A percentile compares a stretch with the other conserved stretches of the same genome.
These are phyloP conservation scores for Porites cylindrica DNA, from an alignment of 92 coral and sea anemone species.

Conservation along the genomic window DNA sequence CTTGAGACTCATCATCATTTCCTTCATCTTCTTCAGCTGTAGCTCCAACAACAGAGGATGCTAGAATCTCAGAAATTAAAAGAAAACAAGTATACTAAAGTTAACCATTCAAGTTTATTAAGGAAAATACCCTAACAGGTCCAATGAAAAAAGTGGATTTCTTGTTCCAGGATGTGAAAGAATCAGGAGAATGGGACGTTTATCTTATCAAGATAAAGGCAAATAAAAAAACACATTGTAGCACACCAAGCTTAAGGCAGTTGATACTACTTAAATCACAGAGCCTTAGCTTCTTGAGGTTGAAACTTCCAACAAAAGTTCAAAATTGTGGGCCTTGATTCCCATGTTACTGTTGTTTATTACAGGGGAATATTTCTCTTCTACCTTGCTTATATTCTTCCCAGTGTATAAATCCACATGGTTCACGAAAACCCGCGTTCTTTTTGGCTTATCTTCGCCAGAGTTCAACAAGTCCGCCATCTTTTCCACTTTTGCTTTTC, in stretches of 20 bases:
- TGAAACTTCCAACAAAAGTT: neutral
- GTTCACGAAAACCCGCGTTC: constrained; percentile 89
- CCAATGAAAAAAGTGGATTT: neutral
- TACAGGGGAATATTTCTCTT: neutral
- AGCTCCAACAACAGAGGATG: constrained; percentile 93
- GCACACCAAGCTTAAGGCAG: neutral
- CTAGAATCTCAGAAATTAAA: constrained; percentile 61
- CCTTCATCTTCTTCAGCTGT: constrained; percentile 90
- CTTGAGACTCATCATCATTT: constrained; percentile 88
- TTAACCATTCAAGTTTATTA: no score
- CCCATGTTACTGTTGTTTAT: no score
- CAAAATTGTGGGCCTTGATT: no score
- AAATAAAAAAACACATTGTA: no score
- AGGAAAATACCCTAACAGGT: neutral
- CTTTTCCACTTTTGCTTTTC: constrained; percentile 40
- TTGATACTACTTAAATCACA: no score
- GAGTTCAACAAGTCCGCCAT: constrained; percentile 85
- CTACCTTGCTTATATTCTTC: constrained; percentile 96
- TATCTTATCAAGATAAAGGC: neutral
- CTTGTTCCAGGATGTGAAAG: neutral
- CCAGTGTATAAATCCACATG: constrained; percentile 94
- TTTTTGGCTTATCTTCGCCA: constrained; percentile 72
- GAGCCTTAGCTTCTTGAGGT: no score
- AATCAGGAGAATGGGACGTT: neutral
- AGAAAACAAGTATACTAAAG: neutral